Evolutionary conservation across 1,140 invertebrate species (phyloP).

Genomic region (Watersipora subatra): DNA sequence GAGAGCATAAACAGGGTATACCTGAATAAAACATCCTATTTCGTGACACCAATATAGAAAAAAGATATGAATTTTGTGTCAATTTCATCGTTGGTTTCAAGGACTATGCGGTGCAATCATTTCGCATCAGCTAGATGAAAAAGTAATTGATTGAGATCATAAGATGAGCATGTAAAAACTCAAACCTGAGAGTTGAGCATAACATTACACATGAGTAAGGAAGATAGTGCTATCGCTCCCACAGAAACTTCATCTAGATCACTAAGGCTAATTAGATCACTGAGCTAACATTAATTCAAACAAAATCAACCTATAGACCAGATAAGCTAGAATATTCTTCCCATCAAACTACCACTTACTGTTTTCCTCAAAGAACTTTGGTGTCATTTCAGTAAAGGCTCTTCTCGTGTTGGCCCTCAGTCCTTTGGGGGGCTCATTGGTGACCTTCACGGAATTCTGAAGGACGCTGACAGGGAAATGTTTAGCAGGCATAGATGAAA

Average conservation of each 20-base stretch:
- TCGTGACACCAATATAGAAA: not conserved
- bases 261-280: no score
- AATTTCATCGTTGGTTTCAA: not conserved
- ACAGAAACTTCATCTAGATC: no score
- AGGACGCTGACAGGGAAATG: slow-evolving; percentile 39
- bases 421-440: slow-evolving; percentile 43
- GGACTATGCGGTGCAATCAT: not conserved
- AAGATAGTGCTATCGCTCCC: no score
- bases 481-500: slow-evolving; percentile 40
- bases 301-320: no score
- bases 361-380: slow-evolving; percentile 60
- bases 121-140: no score
- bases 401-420: slow-evolving; percentile 53
- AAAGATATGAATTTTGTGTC: slow-evolving; percentile 1
- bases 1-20: not conserved
- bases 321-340: no score
- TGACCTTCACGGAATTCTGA: slow-evolving; percentile 43
- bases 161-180: no score
- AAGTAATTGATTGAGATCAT: no score
- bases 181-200: no score
- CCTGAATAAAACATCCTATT: slow-evolving; percentile 7
- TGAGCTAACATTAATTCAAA: no score
- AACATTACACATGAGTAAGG: no score
- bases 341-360: no score
- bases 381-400: slow-evolving; percentile 43